Evolutionary conservation across 2,888 invertebrate species (phyloP), one percentile per base, ranked within the genome.

Genomic region (Incurvaria masculella): DNA sequence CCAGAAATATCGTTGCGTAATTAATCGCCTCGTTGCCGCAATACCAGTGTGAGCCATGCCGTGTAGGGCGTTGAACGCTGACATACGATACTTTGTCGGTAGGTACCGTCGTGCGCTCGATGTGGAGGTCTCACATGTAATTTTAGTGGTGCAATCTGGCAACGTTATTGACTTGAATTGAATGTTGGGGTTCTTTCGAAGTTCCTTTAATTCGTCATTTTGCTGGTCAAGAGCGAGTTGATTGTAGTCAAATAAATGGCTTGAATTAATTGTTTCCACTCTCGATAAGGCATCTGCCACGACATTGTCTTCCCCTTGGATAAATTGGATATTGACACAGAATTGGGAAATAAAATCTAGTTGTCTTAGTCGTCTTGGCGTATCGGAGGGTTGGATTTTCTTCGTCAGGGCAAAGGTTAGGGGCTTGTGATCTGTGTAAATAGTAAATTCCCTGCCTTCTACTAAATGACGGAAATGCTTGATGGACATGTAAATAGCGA

Each of bases 361-460:
- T 10, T 69, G 59, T 2, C 64, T 49, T 14, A 57, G 52, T 49
- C 69, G 65, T 2, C 66, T 46, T 0, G 65, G 67, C 4, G 61
- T 60, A 3, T 61, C 59, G 3, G 54, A 26, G 14, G 58, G 58
- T 49, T 60, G 52, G 2, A 27, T 21, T 23, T 14, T 18, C 42
- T 49, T 53, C 4, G 46, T 17, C 46, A 70, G 63, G 0, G 66
- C 65, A 39, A 52, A 64, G 0, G 50, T 52, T 17, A 67, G 46
- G 1, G 64, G 65, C 42, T 64, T 66, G 49, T 64, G 68, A 55
- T 67, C 65, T 0, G 65, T 68, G 19, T 52, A 58, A 1, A 68
- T 57, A 0, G 47, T 54, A 40, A 64, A 59, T 4, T 57, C 18
- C 26, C 60, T 52, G 1, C 61, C 65, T 56, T 73, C 70, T 0